phyloP scores from a whole-genome alignment of 2,113 vertebrate species.

The Pygathrix nemaeus region DNA sequence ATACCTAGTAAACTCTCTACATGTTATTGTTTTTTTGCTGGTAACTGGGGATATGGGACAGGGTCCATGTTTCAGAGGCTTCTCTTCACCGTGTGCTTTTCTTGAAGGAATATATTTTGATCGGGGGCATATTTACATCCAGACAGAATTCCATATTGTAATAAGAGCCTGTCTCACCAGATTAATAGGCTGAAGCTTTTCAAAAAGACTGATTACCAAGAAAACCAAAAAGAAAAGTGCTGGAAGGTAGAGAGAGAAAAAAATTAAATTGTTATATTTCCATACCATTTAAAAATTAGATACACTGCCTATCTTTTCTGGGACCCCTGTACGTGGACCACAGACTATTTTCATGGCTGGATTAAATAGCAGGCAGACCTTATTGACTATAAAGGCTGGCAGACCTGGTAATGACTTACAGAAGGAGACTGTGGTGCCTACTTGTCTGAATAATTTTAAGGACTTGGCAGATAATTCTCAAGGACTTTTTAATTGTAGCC shows the following conservation, averaged over 20 bases:
- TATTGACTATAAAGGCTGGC: slow-evolving; percentile 60
- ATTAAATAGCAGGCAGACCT: slow-evolving; percentile 72
- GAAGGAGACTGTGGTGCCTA: slow-evolving; percentile 63
- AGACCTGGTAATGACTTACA: slow-evolving; percentile 73
- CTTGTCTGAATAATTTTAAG: slow-evolving; percentile 73
- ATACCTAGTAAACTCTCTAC: not conserved
- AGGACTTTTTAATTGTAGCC: slow-evolving; percentile 73
- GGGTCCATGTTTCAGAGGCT: not conserved
- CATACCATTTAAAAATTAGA: slow-evolving; percentile 54
- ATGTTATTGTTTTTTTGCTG: not conserved
- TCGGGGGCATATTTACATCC: not conserved
- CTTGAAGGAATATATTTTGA: not conserved
- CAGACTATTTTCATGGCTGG: slow-evolving; percentile 67
- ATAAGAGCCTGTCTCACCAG: slow-evolving; percentile 17
- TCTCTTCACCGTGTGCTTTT: not conserved
- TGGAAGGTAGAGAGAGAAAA: not conserved
- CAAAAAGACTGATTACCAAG: slow-evolving; percentile 19
- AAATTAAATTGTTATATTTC: slow-evolving; percentile 30
- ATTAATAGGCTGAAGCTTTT: slow-evolving; percentile 34
- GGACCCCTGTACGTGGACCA: not conserved
- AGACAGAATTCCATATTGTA: not conserved
- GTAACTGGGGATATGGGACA: not conserved
- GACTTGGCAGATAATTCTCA: slow-evolving; percentile 70
- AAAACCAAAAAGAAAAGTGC: slow-evolving; percentile 32
- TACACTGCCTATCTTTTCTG: slow-evolving; percentile 43